Evolutionary conservation across 2,888 invertebrate genomes (phyloP), one percentile per base, ranked within the genome.

Genomic region (Callimorpha dominula): DNA sequence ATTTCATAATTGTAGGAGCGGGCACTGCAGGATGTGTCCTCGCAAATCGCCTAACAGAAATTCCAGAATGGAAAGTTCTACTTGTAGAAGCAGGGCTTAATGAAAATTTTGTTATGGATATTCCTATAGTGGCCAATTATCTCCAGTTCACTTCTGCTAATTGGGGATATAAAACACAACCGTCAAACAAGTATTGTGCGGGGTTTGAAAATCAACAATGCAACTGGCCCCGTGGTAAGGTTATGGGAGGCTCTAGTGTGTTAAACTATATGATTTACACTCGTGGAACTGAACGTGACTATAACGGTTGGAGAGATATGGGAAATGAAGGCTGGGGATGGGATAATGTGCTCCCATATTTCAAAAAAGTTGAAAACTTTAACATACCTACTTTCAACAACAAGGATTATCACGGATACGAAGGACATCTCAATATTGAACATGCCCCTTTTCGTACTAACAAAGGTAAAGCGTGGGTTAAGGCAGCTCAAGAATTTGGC

Each of bases 211-310:
- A 97, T 80, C 96, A 96, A 79, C 97, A 97, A 76, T 98, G 98
- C 88, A 97, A 97, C 82, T 98, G 97, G 97, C 98, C 98, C 0
- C 94, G 97, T 76, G 98, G 98, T 5, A 98, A 97, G 90, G 97
- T 98, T 0, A 96, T 98, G 87, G 98, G 98, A 9, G 98, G 98
- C 3, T 97, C 97, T 12, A 97, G 97, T 78, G 97, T 97, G 0
- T 93, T 98, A 14, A 98, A 98, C 88, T 97, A 97, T 83, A 98
- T 98, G 98, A 97, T 97, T 84, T 98, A 97, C 85, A 97, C 97
- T 0, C 93, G 98, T 77, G 98, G 97, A 15, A 96, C 97, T 82
- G 95, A 96, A 0, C 91, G 95, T 6, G 98, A 98, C 86, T 98
- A 97, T 88, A 97, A 98, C 85, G 92, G 95, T 7, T 98, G 98